Conservation (phyloP, 2,888 invertebrate species). For the Pollenia labialis region DNA sequence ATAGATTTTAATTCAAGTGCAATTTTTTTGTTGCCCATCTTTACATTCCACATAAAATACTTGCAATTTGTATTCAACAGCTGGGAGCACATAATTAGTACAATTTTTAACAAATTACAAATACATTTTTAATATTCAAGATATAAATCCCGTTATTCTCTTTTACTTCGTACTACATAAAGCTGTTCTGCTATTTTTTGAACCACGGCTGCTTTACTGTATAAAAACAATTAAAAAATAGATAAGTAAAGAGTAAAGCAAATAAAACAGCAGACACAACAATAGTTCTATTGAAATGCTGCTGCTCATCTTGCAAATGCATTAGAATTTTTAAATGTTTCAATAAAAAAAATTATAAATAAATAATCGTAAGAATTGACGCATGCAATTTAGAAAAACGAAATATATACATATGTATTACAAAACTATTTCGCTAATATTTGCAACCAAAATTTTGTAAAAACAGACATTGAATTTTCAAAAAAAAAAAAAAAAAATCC, state of each 20-base stretch:
- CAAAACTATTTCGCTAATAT: constrained; percentile 45
- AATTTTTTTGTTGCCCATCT: constrained; percentile 35
- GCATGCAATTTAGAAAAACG: constrained; percentile 57
- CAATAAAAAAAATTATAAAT: constrained; percentile 52
- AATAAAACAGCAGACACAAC: constrained; percentile 11
- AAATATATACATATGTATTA: constrained; percentile 33
- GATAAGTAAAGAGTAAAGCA: background rate
- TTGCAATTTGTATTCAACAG: constrained; percentile 42
- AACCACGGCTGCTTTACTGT: background rate
- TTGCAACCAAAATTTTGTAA: constrained; percentile 24
- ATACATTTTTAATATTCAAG: background rate
- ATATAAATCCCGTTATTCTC: background rate
- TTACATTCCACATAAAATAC: constrained; percentile 41
- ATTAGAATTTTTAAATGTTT: constrained; percentile 61
- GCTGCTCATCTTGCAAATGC: constrained; percentile 47
- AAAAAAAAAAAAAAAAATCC: constrained; percentile 27
- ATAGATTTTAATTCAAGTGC: constrained; percentile 62
- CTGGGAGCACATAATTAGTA: background rate
- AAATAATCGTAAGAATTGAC: constrained; percentile 69
- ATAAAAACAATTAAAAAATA: background rate
- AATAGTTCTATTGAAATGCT: constrained; percentile 11
- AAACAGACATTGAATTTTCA: constrained; percentile 47
- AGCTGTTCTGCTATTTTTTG: constrained; percentile 12
- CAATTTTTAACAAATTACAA: background rate
- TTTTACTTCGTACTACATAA: background rate